Evolutionary conservation across 2,888 invertebrate genomes (phyloP).

Genomic region (Tridacna gigas): DNA sequence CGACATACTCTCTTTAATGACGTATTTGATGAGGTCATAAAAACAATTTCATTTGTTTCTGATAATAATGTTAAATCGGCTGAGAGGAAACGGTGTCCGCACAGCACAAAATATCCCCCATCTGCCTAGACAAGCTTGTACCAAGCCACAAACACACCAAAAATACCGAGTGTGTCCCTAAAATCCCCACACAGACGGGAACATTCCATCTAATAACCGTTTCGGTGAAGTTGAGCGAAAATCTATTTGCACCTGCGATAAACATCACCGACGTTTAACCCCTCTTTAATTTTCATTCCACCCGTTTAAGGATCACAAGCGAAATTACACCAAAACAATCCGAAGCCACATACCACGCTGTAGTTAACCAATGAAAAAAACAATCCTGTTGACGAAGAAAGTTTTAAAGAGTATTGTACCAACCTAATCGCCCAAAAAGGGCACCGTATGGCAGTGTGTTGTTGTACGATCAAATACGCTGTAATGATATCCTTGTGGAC

Average conservation of each 20-base stretch:
- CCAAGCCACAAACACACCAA: constrained; percentile 7
- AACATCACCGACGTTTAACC: constrained; percentile 53
- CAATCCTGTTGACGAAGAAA: constrained; percentile 19
- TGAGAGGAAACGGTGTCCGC: neutral
- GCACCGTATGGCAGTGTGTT: constrained; percentile 46
- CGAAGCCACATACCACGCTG: constrained; percentile 49
- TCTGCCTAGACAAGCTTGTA: constrained; percentile 14
- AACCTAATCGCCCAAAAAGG: constrained; percentile 48
- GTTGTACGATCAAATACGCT: constrained; percentile 25
- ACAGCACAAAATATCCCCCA: neutral
- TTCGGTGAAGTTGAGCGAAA: constrained; percentile 26
- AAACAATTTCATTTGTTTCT: constrained; percentile 9
- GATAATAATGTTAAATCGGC: constrained; percentile 20
- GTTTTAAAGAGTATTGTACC: constrained; percentile 51
- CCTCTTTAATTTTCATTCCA: constrained; percentile 64
- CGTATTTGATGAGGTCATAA: constrained; percentile 19
- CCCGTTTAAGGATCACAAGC: constrained; percentile 40
- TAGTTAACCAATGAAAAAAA: constrained; percentile 52
- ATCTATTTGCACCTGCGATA: constrained; percentile 48
- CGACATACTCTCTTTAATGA: constrained; percentile 10
- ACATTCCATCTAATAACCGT: constrained; percentile 20
- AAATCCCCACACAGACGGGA: neutral
- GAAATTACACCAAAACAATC: constrained; percentile 40
- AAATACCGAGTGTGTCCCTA: constrained; percentile 5
- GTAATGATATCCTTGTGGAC: constrained; percentile 58